Conservation (phyloP, 2,888 invertebrate species). For the Xylota sylvarum region DNA sequence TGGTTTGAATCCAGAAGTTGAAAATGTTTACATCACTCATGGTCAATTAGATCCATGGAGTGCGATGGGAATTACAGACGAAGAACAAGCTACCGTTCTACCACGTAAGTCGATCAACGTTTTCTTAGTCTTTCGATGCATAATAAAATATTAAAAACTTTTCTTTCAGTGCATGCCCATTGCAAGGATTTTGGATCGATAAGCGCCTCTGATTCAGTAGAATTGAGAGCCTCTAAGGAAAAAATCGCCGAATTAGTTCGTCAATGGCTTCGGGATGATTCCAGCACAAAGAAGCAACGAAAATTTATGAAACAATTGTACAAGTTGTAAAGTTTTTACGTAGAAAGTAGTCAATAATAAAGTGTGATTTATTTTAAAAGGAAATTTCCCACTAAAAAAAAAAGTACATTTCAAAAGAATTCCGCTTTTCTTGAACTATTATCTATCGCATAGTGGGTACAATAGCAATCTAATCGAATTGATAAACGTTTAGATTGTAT, state of each 20-base stretch:
- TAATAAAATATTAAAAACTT: neutral
- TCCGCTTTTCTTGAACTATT: neutral
- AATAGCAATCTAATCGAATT: slow-evolving; percentile 6
- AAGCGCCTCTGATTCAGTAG: slow-evolving; percentile 78
- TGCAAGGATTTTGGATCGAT: slow-evolving; percentile 82
- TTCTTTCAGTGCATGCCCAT: slow-evolving; percentile 79
- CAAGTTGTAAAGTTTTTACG: neutral
- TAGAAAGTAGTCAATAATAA: neutral
- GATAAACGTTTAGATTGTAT: neutral
- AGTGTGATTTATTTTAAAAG: neutral
- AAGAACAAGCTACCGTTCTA: slow-evolving; percentile 80
- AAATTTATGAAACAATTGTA: slow-evolving; percentile 25
- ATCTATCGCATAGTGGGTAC: neutral
- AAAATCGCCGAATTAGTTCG: slow-evolving; percentile 80
- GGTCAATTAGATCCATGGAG: slow-evolving; percentile 87
- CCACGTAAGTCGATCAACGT: slow-evolving; percentile 77
- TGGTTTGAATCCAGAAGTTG: slow-evolving; percentile 84
- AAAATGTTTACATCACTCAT: slow-evolving; percentile 86
- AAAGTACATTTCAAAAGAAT: neutral
- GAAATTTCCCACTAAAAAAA: neutral
- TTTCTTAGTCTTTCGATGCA: neutral
- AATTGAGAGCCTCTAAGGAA: slow-evolving; percentile 82
- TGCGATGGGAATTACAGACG: slow-evolving; percentile 84
- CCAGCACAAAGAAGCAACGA: neutral
- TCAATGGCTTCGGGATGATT: slow-evolving; percentile 80